A percentile compares a stretch with the other conserved stretches of the same genome.
Evolutionary conservation across 1,140 invertebrate species (phyloP).

Genomic region (Drosophila repleta): DNA sequence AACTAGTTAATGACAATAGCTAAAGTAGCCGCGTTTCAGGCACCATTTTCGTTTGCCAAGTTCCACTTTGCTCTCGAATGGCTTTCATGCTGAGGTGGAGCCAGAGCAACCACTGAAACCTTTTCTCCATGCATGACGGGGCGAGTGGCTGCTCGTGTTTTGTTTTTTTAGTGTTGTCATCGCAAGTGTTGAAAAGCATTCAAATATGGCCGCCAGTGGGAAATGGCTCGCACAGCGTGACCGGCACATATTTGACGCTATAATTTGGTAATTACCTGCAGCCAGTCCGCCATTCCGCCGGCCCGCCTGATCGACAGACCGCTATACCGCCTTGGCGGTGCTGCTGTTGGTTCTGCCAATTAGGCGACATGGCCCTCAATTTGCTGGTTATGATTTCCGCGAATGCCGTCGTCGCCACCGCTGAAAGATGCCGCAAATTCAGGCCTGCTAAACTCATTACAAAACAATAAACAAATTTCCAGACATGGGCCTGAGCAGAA

Average conservation of each 20-base stretch:
- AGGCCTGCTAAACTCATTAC: conserved; percentile 69
- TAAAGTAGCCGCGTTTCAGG: conserved; percentile 6
- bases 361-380: conserved; percentile 70
- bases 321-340: conserved; percentile 1
- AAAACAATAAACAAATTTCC: conserved; percentile 83
- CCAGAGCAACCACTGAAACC: conserved; percentile 4
- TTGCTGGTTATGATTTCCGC: conserved; percentile 78
- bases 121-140: conserved; percentile 48
- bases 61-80: conserved; percentile 1
- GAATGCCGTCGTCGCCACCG: conserved; percentile 49
- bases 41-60: conserved; percentile 3
- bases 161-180: conserved; percentile 30
- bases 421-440: conserved; percentile 68
- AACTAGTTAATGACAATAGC: conserved; percentile 3
- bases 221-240: conserved; percentile 48
- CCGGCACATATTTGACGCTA: conserved; percentile 47
- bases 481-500: conserved; percentile 53
- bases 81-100: background rate
- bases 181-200: conserved; percentile 38
- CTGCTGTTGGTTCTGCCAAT: conserved; percentile 55
- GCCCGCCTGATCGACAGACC: background rate
- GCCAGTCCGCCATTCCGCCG: conserved; percentile 23
- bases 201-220: conserved; percentile 51
- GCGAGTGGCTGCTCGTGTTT: conserved; percentile 8
- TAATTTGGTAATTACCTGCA: conserved; percentile 51